A percentile compares a stretch with the other conserved stretches of the same genome.
Evolutionary conservation across 2,113 vertebrate species (phyloP).

Genomic region (Acinonyx jubatus): DNA sequence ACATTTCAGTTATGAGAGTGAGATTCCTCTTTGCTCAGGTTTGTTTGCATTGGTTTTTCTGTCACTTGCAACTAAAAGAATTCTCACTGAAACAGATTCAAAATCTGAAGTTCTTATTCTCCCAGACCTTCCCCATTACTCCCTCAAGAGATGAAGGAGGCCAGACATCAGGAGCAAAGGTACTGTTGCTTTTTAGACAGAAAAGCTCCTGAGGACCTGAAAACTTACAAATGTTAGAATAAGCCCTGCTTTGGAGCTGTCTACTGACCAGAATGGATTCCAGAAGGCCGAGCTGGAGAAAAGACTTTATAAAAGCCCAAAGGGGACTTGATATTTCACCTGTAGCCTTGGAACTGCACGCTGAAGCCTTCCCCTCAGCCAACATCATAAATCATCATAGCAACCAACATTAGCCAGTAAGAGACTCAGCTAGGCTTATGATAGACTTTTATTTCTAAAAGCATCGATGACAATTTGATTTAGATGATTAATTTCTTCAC

Average conservation of each 20-base stretch:
- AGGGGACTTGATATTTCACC: background rate
- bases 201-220: background rate
- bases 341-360: background rate
- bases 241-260: background rate
- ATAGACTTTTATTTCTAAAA: slow-evolving; percentile 60
- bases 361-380: background rate
- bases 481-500: slow-evolving; percentile 82
- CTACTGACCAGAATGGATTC: background rate
- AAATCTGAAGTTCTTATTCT: background rate
- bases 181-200: background rate
- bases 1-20: rapidly evolving
- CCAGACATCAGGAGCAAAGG: no score
- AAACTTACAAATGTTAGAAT: no score
- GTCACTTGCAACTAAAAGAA: background rate
- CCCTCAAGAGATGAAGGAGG: background rate
- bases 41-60: background rate
- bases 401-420: slow-evolving; percentile 53
- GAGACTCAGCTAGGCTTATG: background rate
- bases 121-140: background rate
- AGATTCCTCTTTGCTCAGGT: background rate
- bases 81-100: background rate
- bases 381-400: slow-evolving; percentile 42
- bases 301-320: background rate
- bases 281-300: background rate
- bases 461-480: slow-evolving; percentile 83